phyloP scores from a whole-genome alignment of 2,797 vertebrate genomes.

The Lithobates pipiens region DNA sequence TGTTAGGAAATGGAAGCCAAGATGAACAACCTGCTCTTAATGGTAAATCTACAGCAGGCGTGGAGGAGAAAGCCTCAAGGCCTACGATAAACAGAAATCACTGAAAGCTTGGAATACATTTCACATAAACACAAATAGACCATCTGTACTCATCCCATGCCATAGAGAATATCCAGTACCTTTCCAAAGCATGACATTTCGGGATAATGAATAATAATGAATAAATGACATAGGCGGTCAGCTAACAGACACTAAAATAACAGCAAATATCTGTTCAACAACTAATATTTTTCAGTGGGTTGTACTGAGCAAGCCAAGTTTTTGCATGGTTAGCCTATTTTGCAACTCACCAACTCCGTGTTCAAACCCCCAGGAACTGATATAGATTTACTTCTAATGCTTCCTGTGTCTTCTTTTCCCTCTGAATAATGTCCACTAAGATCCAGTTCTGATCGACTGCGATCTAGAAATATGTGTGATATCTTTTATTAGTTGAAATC shows the following conservation, averaged over 20 bases:
- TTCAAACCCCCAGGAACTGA: slow-evolving; percentile 88
- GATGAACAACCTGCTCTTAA: no score
- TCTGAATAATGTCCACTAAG: slow-evolving; percentile 83
- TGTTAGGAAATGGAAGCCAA: no score
- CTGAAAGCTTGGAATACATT: slow-evolving; percentile 1
- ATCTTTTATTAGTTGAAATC: background rate
- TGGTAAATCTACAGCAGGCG: no score
- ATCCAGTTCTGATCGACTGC: slow-evolving; percentile 89
- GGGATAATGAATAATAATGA: slow-evolving; percentile 6
- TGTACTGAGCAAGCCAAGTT: no score
- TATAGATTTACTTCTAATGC: slow-evolving; percentile 84
- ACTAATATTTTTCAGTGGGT: no score
- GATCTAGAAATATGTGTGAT: slow-evolving; percentile 75
- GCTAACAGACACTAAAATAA: background rate
- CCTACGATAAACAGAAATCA: slow-evolving; percentile 13
- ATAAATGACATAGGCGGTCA: background rate
- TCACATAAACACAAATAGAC: background rate
- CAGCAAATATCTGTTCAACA: no score
- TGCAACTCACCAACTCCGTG: slow-evolving; percentile 81
- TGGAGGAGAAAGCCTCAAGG: background rate
- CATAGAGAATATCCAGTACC: background rate
- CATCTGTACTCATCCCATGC: slow-evolving; percentile 18
- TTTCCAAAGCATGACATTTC: slow-evolving; percentile 8
- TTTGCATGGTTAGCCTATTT: background rate
- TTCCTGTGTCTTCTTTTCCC: slow-evolving; percentile 81